Percentiles rank a stretch among this genome's conserved stretches.
Evolutionary conservation across 2,797 vertebrate species (phyloP).

Genomic region (Lutjanus argentimaculatus): DNA sequence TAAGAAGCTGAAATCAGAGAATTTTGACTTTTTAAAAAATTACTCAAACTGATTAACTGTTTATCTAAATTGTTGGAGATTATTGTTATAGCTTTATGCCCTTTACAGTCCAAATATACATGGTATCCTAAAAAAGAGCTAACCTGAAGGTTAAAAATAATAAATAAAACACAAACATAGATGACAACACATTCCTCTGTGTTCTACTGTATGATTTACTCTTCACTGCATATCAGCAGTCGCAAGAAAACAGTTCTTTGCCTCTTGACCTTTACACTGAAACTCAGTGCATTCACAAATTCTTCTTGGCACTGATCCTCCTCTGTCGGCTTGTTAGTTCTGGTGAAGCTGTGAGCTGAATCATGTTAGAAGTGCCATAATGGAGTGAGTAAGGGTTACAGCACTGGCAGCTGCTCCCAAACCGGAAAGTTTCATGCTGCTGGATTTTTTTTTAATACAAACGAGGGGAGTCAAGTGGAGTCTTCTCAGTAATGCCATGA

Average conservation of each 20-base stretch:
- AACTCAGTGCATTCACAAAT: constrained; percentile 61
- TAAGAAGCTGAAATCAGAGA: too few species aligned
- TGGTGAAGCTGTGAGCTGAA: constrained; percentile 67
- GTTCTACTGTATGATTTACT: constrained; percentile 21
- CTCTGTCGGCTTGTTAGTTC: constrained; percentile 63
- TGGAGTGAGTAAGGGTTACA: constrained; percentile 52
- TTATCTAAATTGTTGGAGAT: too few species aligned
- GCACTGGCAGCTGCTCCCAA: constrained; percentile 62
- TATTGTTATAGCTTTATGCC: too few species aligned
- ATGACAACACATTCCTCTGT: constrained; percentile 9
- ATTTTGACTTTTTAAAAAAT: too few species aligned
- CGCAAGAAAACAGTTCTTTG: constrained; percentile 25
- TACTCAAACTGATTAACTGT: too few species aligned
- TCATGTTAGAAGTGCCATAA: constrained; percentile 60
- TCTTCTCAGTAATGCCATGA: constrained; percentile 63
- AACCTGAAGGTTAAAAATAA: constrained; percentile 10
- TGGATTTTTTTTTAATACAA: constrained; percentile 51
- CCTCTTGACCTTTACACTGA: constrained; percentile 68
- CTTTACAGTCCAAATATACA: background rate
- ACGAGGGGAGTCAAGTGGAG: constrained; percentile 63
- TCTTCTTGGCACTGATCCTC: constrained; percentile 57
- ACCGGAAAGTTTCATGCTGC: constrained; percentile 70
- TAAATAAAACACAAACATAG: background rate
- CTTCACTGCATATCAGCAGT: constrained; percentile 20
- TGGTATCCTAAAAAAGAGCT: background rate